Evolutionary conservation across 2,797 vertebrate species (phyloP).

Genomic region (Lagodon rhomboides): DNA sequence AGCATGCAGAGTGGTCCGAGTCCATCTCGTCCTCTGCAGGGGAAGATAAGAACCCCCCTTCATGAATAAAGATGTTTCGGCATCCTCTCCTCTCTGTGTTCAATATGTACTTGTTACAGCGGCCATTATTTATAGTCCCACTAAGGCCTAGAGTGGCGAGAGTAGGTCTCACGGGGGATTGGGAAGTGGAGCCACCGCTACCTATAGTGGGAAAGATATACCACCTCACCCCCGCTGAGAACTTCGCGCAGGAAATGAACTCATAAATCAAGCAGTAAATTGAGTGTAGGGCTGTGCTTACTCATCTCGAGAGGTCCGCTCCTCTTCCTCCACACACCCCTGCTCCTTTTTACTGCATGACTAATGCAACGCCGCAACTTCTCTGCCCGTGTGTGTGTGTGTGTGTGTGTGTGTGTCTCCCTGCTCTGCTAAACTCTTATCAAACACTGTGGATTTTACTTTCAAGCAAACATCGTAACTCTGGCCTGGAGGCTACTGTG

Average conservation of each 20-base stretch:
- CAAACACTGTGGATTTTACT: conserved; percentile 55
- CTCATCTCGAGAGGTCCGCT: conserved; percentile 81
- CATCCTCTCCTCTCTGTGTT: conserved; percentile 61
- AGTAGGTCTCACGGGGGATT: conserved; percentile 71
- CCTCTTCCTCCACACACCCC: conserved; percentile 76
- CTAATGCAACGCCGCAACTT: conserved; percentile 69
- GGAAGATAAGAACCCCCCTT: conserved; percentile 63
- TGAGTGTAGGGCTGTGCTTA: conserved; percentile 80
- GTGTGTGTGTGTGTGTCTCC: conserved; percentile 11
- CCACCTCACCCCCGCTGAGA: conserved; percentile 76
- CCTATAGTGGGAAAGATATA: conserved; percentile 77
- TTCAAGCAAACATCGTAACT: conserved; percentile 43
- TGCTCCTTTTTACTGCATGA: conserved; percentile 72
- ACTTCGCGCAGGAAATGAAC: conserved; percentile 79
- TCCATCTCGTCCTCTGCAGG: conserved; percentile 45
- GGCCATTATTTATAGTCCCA: conserved; percentile 80
- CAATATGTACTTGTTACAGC: conserved; percentile 67
- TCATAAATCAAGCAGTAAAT: conserved; percentile 84
- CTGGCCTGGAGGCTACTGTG: conserved; percentile 41
- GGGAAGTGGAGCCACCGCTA: conserved; percentile 72
- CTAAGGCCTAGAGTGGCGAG: conserved; percentile 63
- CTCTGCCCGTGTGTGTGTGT: conserved; percentile 24
- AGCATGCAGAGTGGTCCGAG: conserved; percentile 35
- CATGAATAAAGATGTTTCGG: conserved; percentile 78
- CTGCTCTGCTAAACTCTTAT: conserved; percentile 53